These are phyloP conservation scores for Synanthedon andrenaeformis DNA, from an alignment of 2,888 invertebrate species.

Conservation along the genomic window DNA sequence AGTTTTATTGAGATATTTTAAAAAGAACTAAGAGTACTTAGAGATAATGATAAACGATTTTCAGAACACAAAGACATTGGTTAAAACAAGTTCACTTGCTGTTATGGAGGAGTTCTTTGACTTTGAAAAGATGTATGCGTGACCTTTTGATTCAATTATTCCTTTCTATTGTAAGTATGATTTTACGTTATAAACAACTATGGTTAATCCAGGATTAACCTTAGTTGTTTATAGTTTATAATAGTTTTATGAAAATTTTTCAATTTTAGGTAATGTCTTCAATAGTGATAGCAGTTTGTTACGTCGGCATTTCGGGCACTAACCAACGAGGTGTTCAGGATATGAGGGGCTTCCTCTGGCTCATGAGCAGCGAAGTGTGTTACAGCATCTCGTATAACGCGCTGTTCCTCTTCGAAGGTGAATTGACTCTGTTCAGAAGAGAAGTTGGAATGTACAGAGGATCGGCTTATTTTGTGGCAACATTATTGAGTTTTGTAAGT, in stretches of 20 bases:
- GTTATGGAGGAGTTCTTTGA: slow-evolving; percentile 74
- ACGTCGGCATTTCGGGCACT: slow-evolving; percentile 44
- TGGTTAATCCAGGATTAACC: too few relatives aligned
- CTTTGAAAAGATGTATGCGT: slow-evolving; percentile 71
- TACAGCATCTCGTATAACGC: slow-evolving; percentile 59
- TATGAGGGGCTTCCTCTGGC: slow-evolving; percentile 57
- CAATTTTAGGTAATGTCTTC: slow-evolving; percentile 42
- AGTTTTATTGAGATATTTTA: not conserved
- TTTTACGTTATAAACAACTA: too few relatives aligned
- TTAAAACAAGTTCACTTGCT: slow-evolving; percentile 75
- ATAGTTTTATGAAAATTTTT: too few relatives aligned
- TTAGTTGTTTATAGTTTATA: too few relatives aligned
- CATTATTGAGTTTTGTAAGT: slow-evolving; percentile 46
- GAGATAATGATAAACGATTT: slow-evolving; percentile 14
- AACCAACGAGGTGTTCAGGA: slow-evolving; percentile 61
- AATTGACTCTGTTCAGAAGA: slow-evolving; percentile 49
- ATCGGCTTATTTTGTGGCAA: slow-evolving; percentile 50
- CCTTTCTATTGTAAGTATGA: slow-evolving; percentile 62
- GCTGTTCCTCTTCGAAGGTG: slow-evolving; percentile 47
- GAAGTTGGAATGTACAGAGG: slow-evolving; percentile 54
- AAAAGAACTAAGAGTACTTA: not conserved
- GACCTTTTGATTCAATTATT: slow-evolving; percentile 66
- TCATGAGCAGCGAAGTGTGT: slow-evolving; percentile 58
- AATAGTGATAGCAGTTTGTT: slow-evolving; percentile 48
- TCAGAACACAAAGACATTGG: slow-evolving; percentile 51